Percentiles rank a stretch among this genome's conserved stretches.
Conservation (phyloP, 2,888 invertebrate species). For the Cataglyphis altisquamis region DNA sequence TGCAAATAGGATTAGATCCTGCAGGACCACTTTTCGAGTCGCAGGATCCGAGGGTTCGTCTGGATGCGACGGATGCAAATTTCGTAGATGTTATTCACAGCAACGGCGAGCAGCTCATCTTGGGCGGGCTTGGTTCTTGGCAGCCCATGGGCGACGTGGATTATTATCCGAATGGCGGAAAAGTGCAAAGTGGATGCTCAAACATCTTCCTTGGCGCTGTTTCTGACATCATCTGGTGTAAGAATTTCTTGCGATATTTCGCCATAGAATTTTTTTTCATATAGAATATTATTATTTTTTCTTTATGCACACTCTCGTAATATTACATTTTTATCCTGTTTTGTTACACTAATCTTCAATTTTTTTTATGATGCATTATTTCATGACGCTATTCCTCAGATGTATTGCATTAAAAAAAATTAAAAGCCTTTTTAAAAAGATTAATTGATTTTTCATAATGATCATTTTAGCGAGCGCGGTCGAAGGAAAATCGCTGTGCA, state of each 20-base stretch:
- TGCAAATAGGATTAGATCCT: slow-evolving; percentile 92
- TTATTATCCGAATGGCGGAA: slow-evolving; percentile 96
- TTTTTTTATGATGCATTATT: not conserved
- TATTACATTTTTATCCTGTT: not conserved
- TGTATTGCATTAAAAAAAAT: not conserved
- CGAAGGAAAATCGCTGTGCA: slow-evolving; percentile 96
- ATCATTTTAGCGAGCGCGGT: slow-evolving; percentile 90
- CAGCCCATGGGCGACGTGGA: slow-evolving; percentile 97
- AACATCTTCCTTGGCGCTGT: slow-evolving; percentile 97
- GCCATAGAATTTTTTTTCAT: not conserved
- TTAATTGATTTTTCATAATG: not conserved
- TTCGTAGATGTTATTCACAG: slow-evolving; percentile 98
- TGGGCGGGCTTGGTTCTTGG: slow-evolving; percentile 95
- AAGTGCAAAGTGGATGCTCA: slow-evolving; percentile 96
- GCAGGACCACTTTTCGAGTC: slow-evolving; percentile 97
- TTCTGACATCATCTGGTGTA: slow-evolving; percentile 95
- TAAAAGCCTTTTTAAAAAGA: not conserved
- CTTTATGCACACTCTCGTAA: not conserved
- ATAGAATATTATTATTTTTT: not conserved
- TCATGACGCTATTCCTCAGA: not conserved
- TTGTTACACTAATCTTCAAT: not conserved
- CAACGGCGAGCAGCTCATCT: slow-evolving; percentile 96
- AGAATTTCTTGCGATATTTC: slow-evolving; percentile 79
- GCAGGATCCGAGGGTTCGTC: slow-evolving; percentile 93
- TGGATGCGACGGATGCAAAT: slow-evolving; percentile 94